Evolutionary conservation across 2,113 vertebrate genomes (phyloP).

Genomic region (Spheniscus mendiculus): DNA sequence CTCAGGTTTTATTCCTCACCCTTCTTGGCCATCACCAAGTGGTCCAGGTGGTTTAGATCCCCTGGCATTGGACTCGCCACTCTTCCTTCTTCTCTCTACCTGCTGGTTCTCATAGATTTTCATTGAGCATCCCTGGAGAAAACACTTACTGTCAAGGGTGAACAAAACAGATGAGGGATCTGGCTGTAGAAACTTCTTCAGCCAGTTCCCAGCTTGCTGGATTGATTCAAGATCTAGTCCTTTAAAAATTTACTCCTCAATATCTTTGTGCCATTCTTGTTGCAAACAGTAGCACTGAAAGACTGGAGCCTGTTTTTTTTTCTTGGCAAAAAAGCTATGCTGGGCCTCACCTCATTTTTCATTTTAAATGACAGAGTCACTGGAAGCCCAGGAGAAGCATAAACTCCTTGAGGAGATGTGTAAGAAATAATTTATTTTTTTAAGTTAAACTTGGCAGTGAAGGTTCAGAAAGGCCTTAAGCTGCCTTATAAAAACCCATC

Average conservation of each 20-base stretch:
- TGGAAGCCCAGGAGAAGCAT: neutral
- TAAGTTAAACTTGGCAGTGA: conserved; percentile 16
- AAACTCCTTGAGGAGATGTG: conserved; percentile 6
- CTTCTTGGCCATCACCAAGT: neutral
- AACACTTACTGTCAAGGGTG: neutral
- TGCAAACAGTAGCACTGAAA: neutral
- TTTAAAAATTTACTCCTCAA: neutral
- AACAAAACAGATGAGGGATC: neutral
- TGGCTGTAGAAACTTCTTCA: neutral
- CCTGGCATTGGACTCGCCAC: neutral
- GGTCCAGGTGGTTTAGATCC: neutral
- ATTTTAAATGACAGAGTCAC: neutral
- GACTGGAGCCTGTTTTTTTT: neutral
- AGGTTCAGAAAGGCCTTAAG: conserved; percentile 8
- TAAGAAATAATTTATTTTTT: conserved; percentile 30
- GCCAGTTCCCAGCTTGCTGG: neutral
- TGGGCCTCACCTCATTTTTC: neutral
- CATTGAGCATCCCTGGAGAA: neutral
- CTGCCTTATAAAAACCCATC: neutral
- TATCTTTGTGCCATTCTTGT: neutral
- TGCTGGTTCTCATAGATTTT: neutral
- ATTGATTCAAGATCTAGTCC: neutral
- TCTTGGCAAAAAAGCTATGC: neutral
- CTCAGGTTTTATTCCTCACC: neutral
- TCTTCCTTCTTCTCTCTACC: neutral